Evolutionary conservation across 2,888 invertebrate species (phyloP), one percentile per base, ranked within the genome.

Genomic region (Schrankia costaestrigalis): DNA sequence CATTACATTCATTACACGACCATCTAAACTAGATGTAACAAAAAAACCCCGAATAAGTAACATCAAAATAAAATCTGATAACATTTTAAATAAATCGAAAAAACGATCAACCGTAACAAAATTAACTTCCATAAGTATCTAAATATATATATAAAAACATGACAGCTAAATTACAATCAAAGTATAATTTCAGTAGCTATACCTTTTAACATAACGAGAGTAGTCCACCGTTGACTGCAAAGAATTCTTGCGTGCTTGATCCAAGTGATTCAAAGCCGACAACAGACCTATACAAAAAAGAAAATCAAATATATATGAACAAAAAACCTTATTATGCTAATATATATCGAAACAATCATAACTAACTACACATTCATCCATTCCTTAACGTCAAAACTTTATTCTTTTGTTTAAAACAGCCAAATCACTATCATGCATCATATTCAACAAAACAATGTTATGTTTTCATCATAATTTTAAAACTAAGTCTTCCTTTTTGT

Each of bases 141-240:
- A n/a, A n/a, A n/a, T n/a, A n/a, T n/a, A n/a, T n/a, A n/a, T n/a
- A n/a, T n/a, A n/a, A 52, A 52, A 54, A 52, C 50, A 29, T 54
- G 52, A 52, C 55, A 53, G 48, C 11, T 28, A 46, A 56, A 56
- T 56, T 43, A 44, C 34, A 37, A n/a, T n/a, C 31, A 35, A 35
- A 39, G 26, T 42, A 50, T 43, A 26, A 39, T 38, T 45, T 45
- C 48, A 46, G 53, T 35, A 53, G 47, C 44, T 22, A 30, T 77
- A 88, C 89, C 95, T 92, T 78, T 95, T 93, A 43, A 97, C 95
- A 80, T 96, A 96, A 83, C 95, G 93, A 24, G 95, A 95, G 85
- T 96, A 96, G 85, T 96, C 96, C 52, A 94, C 89, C 62, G 93
- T 90, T n/a, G 91, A 90, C 53, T 92, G 90, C 35, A 91, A 75